A percentile compares a stretch with the other conserved stretches of the same genome.
Conservation (phyloP, 2,888 invertebrate species). For the Biston betularia region DNA sequence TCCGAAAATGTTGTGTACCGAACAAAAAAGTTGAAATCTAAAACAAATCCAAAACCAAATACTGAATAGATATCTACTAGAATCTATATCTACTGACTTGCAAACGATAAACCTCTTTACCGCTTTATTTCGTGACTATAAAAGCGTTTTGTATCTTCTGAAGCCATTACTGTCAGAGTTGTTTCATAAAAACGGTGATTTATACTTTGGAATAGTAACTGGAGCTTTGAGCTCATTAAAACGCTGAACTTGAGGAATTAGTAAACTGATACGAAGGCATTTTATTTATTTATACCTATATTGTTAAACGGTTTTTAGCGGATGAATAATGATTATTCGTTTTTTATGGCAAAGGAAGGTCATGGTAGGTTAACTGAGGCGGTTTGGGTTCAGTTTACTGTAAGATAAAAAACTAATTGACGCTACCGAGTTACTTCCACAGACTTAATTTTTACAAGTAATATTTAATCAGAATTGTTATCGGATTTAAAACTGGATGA, state of each 20-base stretch:
- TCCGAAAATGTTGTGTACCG: too few relatives aligned
- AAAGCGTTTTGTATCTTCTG: constrained; percentile 29
- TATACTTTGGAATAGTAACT: constrained; percentile 33
- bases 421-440: constrained; percentile 6
- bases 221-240: constrained; percentile 27
- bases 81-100: constrained; percentile 19
- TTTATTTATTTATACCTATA: constrained; percentile 1
- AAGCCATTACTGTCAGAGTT: constrained; percentile 36
- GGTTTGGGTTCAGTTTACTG: constrained; percentile 5
- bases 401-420: constrained; percentile 8
- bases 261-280: constrained; percentile 12
- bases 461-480: background rate
- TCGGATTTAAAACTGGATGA: background rate
- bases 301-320: too few relatives aligned
- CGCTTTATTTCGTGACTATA: constrained; percentile 35
- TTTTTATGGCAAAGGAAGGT: constrained; percentile 18
- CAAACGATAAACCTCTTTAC: constrained; percentile 25
- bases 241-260: constrained; percentile 23
- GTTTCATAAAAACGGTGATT: constrained; percentile 31
- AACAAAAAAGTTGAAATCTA: background rate
- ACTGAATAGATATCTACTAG: background rate
- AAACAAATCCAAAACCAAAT: background rate
- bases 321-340: constrained; percentile 24
- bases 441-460: background rate
- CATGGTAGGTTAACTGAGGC: constrained; percentile 19